Conservation (phyloP, 2,888 invertebrate genomes). For the Ryuthela nishihirai region DNA sequence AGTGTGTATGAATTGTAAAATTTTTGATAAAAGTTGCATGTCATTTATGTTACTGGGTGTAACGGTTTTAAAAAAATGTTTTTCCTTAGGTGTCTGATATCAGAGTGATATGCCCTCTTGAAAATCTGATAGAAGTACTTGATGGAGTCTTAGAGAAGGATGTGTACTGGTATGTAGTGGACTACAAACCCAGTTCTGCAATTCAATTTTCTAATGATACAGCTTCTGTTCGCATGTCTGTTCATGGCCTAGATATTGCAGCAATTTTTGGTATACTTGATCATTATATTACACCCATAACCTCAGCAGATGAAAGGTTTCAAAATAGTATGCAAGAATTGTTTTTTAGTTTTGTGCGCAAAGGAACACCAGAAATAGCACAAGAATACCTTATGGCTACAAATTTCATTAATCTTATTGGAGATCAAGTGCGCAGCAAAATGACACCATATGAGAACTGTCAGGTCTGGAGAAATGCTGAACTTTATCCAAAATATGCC, state of each 20-base stretch:
- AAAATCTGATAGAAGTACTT: slow-evolving; percentile 58
- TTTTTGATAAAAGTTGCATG: too few relatives aligned
- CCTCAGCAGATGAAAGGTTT: slow-evolving; percentile 68
- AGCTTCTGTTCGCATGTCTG: slow-evolving; percentile 24
- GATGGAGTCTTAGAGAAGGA: slow-evolving; percentile 20
- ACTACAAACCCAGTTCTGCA: slow-evolving; percentile 56
- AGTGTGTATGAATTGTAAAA: too few relatives aligned
- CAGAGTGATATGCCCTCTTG: slow-evolving; percentile 72
- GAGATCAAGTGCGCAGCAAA: slow-evolving; percentile 6
- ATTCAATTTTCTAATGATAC: slow-evolving; percentile 29
- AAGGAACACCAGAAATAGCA: slow-evolving; percentile 55
- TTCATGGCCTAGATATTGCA: slow-evolving; percentile 48
- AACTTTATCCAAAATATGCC: slow-evolving; percentile 22
- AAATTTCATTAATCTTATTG: slow-evolving; percentile 27
- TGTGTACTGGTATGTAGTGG: slow-evolving; percentile 70
- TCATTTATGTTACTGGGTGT: too few relatives aligned
- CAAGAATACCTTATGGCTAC: slow-evolving; percentile 16
- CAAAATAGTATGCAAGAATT: slow-evolving; percentile 74
- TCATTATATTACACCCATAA: slow-evolving; percentile 58
- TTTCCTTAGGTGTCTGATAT: slow-evolving; percentile 64
- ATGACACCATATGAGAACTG: slow-evolving; percentile 35
- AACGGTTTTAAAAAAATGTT: too few relatives aligned
- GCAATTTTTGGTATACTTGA: slow-evolving; percentile 71
- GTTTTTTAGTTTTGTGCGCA: slow-evolving; percentile 76
- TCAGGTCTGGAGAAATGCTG: slow-evolving; percentile 28